phyloP scores from a whole-genome alignment of 2,797 vertebrate species.

The Notoglanidium macrostoma region DNA sequence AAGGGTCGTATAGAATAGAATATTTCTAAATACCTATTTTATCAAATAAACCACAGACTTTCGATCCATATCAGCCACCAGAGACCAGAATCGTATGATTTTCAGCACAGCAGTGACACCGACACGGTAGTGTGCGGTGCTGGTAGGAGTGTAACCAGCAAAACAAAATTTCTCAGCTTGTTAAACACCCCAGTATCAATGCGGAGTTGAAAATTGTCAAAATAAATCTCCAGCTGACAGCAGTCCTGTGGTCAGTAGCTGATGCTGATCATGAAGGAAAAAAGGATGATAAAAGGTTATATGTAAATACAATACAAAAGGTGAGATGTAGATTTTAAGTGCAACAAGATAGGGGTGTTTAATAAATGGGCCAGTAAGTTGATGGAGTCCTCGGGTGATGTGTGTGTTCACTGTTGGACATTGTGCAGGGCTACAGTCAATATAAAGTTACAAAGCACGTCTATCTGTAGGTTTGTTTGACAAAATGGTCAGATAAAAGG shows the following conservation, averaged over 20 bases:
- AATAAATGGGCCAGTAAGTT: too few relatives aligned
- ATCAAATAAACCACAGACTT: neutral
- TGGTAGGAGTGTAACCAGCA: neutral
- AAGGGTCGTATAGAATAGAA: neutral
- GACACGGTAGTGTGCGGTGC: neutral
- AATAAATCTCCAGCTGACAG: neutral
- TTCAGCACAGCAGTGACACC: neutral
- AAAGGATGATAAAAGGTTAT: neutral
- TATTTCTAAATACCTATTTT: neutral
- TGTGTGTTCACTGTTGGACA: too few relatives aligned
- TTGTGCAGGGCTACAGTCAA: too few relatives aligned
- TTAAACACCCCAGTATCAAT: constrained; percentile 2
- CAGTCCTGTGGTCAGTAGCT: neutral
- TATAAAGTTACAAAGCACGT: too few relatives aligned
- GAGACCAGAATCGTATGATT: neutral
- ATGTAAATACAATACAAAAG: neutral
- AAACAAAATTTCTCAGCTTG: neutral
- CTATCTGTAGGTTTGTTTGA: too few relatives aligned
- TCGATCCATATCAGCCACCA: neutral
- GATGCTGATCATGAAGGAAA: neutral
- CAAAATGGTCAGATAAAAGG: too few relatives aligned
- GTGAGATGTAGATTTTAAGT: neutral
- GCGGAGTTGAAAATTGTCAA: neutral
- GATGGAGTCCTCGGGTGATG: too few relatives aligned
- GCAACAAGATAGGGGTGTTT: too few relatives aligned